A percentile compares a stretch with the other conserved stretches of the same genome.
Conservation (phyloP, 2,888 invertebrate genomes). For the Diarsia rubi region DNA sequence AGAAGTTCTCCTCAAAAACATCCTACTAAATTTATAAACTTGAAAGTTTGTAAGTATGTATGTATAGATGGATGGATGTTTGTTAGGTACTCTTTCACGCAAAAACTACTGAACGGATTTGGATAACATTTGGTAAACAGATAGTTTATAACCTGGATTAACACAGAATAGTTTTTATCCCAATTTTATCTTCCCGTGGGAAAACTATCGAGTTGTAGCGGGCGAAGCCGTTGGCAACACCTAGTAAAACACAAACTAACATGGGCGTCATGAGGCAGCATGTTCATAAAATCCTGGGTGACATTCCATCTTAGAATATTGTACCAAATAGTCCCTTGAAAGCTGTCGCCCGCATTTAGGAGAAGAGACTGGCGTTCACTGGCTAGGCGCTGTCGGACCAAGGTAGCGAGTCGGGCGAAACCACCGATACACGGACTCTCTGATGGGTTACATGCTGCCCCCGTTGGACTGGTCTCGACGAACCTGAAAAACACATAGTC, state of each 20-base stretch:
- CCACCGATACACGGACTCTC: conserved; percentile 92
- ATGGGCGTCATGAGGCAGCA: conserved; percentile 94
- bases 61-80: no score
- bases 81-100: no score
- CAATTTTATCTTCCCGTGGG: no score
- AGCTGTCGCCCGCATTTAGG: conserved; percentile 93
- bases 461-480: conserved; percentile 90
- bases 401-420: conserved; percentile 92
- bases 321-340: conserved; percentile 95
- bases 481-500: conserved; percentile 84
- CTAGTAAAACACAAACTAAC: conserved; percentile 87
- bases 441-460: conserved; percentile 89
- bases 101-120: no score
- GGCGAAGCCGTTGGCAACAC: no score
- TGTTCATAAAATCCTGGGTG: conserved; percentile 94
- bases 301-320: conserved; percentile 94
- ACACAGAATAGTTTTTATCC: no score
- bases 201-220: no score
- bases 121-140: no score
- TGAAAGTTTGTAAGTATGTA: no score
- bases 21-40: no score
- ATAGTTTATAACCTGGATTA: no score
- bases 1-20: not conserved
- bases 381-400: conserved; percentile 82
- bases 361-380: conserved; percentile 92